A percentile compares a stretch with the other conserved stretches of the same genome.
Evolutionary conservation across 2,888 invertebrate genomes (phyloP).

Genomic region (Petrolisthes manimaculis): DNA sequence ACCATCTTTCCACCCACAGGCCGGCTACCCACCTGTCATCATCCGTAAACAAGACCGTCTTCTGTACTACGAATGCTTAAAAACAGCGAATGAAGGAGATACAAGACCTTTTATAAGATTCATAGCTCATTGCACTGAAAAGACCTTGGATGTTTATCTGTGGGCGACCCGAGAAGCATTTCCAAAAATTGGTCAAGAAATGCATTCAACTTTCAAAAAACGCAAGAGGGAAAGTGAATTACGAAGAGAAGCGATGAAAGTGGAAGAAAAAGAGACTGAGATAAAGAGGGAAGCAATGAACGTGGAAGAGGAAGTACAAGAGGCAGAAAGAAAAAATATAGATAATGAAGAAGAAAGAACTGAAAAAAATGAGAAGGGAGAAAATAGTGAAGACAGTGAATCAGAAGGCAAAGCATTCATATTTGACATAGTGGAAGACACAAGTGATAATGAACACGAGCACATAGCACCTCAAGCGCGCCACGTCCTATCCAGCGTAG

Average conservation of each 20-base stretch:
- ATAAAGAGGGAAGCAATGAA: background rate
- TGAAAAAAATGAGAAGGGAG: background rate
- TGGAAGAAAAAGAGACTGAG: background rate
- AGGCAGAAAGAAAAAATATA: background rate
- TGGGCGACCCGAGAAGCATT: conserved; percentile 81
- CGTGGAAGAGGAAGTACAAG: background rate
- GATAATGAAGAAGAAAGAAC: conserved; percentile 14
- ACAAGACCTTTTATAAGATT: conserved; percentile 95
- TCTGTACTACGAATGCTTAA: conserved; percentile 80
- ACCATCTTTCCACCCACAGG: conserved; percentile 70
- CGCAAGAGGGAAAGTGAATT: background rate
- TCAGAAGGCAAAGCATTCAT: background rate
- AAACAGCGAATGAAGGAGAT: conserved; percentile 93
- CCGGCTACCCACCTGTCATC: conserved; percentile 95
- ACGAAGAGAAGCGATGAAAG: background rate
- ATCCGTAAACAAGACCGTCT: conserved; percentile 86
- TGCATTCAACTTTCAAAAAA: conserved; percentile 13
- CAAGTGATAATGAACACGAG: background rate
- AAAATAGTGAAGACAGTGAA: background rate
- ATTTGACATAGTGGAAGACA: background rate
- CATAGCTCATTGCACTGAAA: conserved; percentile 92
- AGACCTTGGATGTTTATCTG: conserved; percentile 87
- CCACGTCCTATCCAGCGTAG: conserved; percentile 4
- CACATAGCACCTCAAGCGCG: background rate
- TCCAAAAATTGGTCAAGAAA: conserved; percentile 57